Evolutionary conservation across 2,113 vertebrate genomes (phyloP).

Genomic region (Triplophysa dalaica): DNA sequence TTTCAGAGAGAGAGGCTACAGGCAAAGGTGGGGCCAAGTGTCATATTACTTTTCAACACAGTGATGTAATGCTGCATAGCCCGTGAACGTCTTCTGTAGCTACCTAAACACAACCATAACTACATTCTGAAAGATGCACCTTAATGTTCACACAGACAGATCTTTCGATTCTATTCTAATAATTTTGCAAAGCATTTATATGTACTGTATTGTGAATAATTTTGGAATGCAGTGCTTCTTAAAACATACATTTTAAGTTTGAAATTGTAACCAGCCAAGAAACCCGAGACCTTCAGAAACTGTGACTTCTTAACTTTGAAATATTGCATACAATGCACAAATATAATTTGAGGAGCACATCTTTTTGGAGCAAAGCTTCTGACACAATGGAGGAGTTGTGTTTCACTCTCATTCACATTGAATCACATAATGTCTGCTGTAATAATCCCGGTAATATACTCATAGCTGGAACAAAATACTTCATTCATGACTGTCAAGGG

Average conservation of each 20-base stretch:
- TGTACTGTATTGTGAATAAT: no score
- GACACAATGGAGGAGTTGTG: constrained; percentile 10
- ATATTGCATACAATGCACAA: background rate
- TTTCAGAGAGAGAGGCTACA: constrained; percentile 32
- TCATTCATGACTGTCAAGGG: background rate
- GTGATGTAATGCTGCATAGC: constrained; percentile 22
- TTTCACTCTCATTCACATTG: constrained; percentile 31
- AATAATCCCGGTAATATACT: background rate
- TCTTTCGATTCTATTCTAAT: background rate
- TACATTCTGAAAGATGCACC: background rate
- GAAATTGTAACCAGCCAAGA: no score
- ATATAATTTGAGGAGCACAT: background rate
- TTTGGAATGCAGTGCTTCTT: background rate
- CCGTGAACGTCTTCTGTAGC: background rate
- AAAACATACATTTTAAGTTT: background rate
- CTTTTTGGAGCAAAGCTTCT: background rate
- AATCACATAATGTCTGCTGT: constrained; percentile 5
- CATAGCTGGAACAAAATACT: no score
- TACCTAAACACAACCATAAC: background rate
- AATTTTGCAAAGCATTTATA: no score
- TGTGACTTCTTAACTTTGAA: background rate
- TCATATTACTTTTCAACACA: constrained; percentile 29
- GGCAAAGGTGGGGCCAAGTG: constrained; percentile 23
- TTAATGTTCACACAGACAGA: background rate
- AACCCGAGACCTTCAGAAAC: background rate